Percentiles rank a stretch among this genome's conserved stretches.
These are phyloP conservation scores for Podarcis lilfordi DNA, from an alignment of 2,797 vertebrate genomes.

Conservation along the genomic window DNA sequence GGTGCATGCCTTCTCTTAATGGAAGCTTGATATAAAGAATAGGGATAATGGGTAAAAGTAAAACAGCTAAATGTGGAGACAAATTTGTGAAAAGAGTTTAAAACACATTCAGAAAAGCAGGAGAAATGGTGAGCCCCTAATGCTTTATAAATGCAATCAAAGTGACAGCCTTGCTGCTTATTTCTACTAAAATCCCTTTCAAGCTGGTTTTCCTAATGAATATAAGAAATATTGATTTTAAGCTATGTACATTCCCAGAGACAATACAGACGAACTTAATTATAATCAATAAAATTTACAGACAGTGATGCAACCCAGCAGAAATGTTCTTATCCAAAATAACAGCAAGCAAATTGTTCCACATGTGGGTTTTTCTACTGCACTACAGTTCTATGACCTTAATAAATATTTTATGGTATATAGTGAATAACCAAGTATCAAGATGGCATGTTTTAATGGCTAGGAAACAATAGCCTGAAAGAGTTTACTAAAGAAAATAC, in stretches of 20 bases:
- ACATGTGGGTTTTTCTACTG: constrained; percentile 62
- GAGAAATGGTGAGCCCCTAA: constrained; percentile 47
- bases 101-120: constrained; percentile 47
- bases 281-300: constrained; percentile 84
- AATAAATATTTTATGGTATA: constrained; percentile 82
- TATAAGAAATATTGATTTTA: constrained; percentile 76
- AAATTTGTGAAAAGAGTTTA: constrained; percentile 5
- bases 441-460: constrained; percentile 66
- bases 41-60: not conserved
- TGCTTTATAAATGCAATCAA: constrained; percentile 60
- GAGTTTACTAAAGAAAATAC: constrained; percentile 56
- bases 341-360: constrained; percentile 73
- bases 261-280: constrained; percentile 80
- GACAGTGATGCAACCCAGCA: constrained; percentile 78
- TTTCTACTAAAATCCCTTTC: constrained; percentile 66
- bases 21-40: constrained; percentile 9
- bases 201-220: constrained; percentile 74
- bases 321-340: constrained; percentile 76
- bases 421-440: constrained; percentile 67
- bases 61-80: not conserved
- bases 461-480: constrained; percentile 60
- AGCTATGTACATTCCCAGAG: constrained; percentile 77
- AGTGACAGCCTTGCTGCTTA: constrained; percentile 65
- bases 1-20: constrained; percentile 1
- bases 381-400: constrained; percentile 74